Percentiles rank a stretch among this genome's conserved stretches.
Evolutionary conservation across 2,888 invertebrate genomes (phyloP).

Genomic region (Ennomos erosarius): DNA sequence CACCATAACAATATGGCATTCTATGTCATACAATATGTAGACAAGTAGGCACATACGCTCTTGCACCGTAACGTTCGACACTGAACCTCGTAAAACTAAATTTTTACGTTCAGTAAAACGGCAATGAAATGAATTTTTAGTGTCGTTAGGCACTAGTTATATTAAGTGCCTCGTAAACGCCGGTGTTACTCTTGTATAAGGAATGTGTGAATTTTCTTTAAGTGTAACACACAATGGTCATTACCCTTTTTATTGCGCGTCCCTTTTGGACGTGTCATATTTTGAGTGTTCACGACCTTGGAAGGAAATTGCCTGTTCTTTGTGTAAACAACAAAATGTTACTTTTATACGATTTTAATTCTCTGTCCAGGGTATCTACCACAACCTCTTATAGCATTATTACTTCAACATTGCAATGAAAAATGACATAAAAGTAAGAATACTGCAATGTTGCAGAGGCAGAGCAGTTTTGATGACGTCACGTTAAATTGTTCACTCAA

Average conservation of each 20-base stretch:
- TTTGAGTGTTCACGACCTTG: constrained; percentile 18
- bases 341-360: too few species aligned
- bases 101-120: constrained; percentile 44
- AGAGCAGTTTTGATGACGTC: too few species aligned
- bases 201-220: constrained; percentile 26
- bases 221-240: constrained; percentile 28
- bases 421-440: too few species aligned
- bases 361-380: too few species aligned
- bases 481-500: too few species aligned
- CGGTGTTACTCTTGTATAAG: constrained; percentile 33
- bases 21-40: too few species aligned
- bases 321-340: constrained; percentile 18
- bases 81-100: constrained; percentile 37
- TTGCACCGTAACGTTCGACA: constrained; percentile 8
- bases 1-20: too few species aligned
- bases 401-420: too few species aligned
- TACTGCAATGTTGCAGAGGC: too few species aligned
- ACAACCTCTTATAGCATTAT: too few species aligned
- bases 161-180: constrained; percentile 54
- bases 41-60: neutral
- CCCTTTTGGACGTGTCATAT: constrained; percentile 25
- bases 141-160: constrained; percentile 59
- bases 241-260: constrained; percentile 23
- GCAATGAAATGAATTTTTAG: constrained; percentile 65
- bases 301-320: constrained; percentile 10